These are phyloP conservation scores for Tipula vernalis DNA, from an alignment of 2,888 invertebrate genomes.

Conservation along the genomic window DNA sequence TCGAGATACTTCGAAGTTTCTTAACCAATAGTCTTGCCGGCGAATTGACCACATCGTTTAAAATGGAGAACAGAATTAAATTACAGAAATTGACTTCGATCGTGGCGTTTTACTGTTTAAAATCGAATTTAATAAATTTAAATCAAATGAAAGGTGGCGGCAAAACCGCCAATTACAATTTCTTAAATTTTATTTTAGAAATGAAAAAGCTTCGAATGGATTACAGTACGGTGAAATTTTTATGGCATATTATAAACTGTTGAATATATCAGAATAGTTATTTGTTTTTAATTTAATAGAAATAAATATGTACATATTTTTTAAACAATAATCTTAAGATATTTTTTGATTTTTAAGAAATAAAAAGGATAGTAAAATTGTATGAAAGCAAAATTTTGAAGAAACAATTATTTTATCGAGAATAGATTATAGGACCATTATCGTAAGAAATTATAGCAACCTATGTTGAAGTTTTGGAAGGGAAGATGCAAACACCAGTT, in stretches of 20 bases:
- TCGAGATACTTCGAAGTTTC: background rate
- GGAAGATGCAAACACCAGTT: no score
- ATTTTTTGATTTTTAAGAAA: no score
- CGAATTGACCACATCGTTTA: background rate
- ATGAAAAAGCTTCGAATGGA: background rate
- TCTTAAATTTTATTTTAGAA: background rate
- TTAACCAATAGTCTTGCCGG: background rate
- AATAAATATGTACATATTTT: background rate
- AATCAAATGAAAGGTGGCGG: background rate
- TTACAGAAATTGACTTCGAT: background rate
- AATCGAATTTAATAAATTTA: background rate
- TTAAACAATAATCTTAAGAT: background rate
- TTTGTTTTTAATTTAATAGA: background rate
- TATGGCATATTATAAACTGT: background rate
- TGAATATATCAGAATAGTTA: background rate
- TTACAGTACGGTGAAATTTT: background rate
- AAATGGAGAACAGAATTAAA: background rate
- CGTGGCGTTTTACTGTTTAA: background rate
- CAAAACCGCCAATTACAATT: background rate
- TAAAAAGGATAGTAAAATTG: no score
- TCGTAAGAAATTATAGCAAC: no score
- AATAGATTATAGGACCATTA: no score
- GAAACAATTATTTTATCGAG: no score
- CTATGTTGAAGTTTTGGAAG: no score
- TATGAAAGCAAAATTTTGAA: no score